A percentile compares a stretch with the other conserved stretches of the same genome.
These are phyloP conservation scores for Antechinus flavipes DNA, from an alignment of 2,113 vertebrate genomes.

Conservation along the genomic window DNA sequence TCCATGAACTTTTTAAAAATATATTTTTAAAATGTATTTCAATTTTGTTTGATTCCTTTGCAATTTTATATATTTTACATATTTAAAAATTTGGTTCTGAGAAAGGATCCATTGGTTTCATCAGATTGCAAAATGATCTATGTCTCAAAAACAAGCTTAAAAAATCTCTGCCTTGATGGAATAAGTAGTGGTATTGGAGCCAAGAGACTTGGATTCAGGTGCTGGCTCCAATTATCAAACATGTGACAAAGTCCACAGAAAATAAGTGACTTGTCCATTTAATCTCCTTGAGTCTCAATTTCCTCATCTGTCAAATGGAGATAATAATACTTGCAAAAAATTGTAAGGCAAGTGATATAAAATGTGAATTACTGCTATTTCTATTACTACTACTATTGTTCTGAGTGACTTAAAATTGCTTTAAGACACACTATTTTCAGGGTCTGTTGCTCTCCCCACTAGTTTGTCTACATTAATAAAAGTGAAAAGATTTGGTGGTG, in stretches of 20 bases:
- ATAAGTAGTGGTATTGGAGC: background rate
- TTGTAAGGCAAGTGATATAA: background rate
- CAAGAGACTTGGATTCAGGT: background rate
- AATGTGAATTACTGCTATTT: background rate
- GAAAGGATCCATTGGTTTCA: background rate
- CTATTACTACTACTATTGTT: background rate
- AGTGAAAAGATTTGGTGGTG: no score
- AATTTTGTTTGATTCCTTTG: background rate
- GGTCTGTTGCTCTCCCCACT: background rate
- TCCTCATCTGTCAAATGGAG: background rate
- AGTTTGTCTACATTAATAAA: background rate
- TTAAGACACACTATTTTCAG: background rate
- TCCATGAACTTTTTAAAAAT: background rate
- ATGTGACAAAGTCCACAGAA: background rate
- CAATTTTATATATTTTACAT: background rate
- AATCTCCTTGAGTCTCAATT: background rate
- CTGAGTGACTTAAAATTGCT: background rate
- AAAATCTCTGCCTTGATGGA: background rate
- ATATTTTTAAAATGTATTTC: background rate
- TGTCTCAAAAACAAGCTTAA: background rate
- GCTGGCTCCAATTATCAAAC: background rate
- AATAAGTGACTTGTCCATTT: background rate
- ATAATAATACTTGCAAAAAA: background rate
- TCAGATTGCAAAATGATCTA: background rate
- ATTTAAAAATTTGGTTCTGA: background rate